Evolutionary conservation across 2,797 vertebrate genomes (phyloP).

Genomic region (Catostomus latipinnis): DNA sequence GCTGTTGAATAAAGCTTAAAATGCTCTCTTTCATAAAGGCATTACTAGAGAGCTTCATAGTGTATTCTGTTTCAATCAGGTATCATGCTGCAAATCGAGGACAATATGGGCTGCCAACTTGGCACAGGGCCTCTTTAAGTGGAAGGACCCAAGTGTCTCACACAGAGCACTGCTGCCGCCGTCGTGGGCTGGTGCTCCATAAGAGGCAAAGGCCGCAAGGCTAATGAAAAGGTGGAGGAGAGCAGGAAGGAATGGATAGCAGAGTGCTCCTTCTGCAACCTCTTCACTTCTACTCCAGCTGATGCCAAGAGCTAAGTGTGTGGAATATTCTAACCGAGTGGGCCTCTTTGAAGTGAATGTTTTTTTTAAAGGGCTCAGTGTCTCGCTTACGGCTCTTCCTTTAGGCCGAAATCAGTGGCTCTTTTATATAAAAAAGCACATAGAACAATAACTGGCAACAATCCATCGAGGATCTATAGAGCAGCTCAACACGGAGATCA

Average conservation of each 20-base stretch:
- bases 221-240: slow-evolving; percentile 58
- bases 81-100: slow-evolving; percentile 50
- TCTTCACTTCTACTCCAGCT: slow-evolving; percentile 49
- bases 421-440: background rate
- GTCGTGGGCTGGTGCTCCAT: slow-evolving; percentile 30
- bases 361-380: slow-evolving; percentile 36
- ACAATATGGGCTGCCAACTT: slow-evolving; percentile 58
- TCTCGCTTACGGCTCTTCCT: background rate
- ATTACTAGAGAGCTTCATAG: slow-evolving; percentile 40
- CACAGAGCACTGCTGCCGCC: slow-evolving; percentile 28
- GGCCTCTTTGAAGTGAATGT: slow-evolving; percentile 17
- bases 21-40: slow-evolving; percentile 37
- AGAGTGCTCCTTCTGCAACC: slow-evolving; percentile 42
- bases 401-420: slow-evolving; percentile 5
- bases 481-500: background rate
- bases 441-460: background rate
- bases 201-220: slow-evolving; percentile 36
- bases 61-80: slow-evolving; percentile 57
- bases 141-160: slow-evolving; percentile 39
- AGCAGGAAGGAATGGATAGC: slow-evolving; percentile 28
- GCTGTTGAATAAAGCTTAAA: slow-evolving; percentile 48
- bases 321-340: slow-evolving; percentile 22
- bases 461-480: background rate
- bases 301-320: slow-evolving; percentile 42
- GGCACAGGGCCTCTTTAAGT: slow-evolving; percentile 42